Percentiles rank a stretch among this genome's conserved stretches.
phyloP scores from a whole-genome alignment of 2,888 invertebrate genomes.

The Pterostichus niger region DNA sequence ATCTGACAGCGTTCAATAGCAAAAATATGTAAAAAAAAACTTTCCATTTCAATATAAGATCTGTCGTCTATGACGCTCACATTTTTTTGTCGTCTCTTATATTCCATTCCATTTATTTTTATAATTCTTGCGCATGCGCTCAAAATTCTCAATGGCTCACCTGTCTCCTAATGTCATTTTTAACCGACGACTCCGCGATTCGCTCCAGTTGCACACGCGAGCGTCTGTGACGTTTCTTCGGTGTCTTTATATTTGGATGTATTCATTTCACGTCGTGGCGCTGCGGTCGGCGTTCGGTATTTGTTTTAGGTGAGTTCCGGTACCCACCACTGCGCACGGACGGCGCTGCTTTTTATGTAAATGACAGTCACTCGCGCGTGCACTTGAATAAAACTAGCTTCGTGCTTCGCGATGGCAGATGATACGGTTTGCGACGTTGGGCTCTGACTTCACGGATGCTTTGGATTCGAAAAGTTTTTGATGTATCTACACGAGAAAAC shows the following conservation, averaged over 20 bases:
- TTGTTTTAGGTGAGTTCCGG: conserved; percentile 62
- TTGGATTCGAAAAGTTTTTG: too few species aligned
- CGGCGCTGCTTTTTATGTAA: conserved; percentile 57
- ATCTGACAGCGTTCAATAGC: neutral
- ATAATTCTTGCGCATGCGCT: neutral
- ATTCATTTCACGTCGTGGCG: conserved; percentile 69
- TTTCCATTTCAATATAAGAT: neutral
- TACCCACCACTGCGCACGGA: conserved; percentile 46
- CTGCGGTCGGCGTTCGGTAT: conserved; percentile 52
- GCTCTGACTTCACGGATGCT: too few species aligned
- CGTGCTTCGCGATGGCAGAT: too few species aligned
- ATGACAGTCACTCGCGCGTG: conserved; percentile 46
- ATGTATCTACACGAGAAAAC: too few species aligned
- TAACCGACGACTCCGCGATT: conserved; percentile 52
- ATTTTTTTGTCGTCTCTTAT: neutral
- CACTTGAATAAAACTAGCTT: conserved; percentile 52
- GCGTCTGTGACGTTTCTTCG: conserved; percentile 68
- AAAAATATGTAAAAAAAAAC: neutral
- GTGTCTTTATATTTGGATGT: conserved; percentile 69
- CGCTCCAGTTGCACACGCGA: conserved; percentile 69
- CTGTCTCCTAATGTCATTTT: conserved; percentile 33
- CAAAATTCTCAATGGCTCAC: neutral
- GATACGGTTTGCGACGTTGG: too few species aligned
- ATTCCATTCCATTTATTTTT: conserved; percentile 26
- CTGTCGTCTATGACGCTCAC: conserved; percentile 4